Conservation (phyloP, 1,140 invertebrate genomes). For the Heliconius hermathena region DNA sequence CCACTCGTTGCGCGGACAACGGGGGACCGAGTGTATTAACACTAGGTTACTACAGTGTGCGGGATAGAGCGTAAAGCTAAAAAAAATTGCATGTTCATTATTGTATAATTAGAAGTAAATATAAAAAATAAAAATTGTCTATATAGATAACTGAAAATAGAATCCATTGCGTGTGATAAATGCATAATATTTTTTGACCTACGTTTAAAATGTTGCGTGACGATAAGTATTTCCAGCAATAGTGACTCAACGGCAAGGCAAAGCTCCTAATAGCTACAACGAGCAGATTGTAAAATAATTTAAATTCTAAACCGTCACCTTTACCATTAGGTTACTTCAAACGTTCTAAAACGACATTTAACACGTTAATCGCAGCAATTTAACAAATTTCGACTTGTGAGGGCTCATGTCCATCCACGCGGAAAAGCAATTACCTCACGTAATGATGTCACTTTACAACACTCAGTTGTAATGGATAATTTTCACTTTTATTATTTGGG, state of each 20-base stretch:
- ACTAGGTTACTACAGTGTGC: too few relatives aligned
- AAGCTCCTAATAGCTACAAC: constrained; percentile 6
- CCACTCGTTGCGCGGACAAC: too few relatives aligned
- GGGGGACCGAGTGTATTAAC: too few relatives aligned
- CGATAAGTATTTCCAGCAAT: constrained; percentile 13
- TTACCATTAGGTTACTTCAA: constrained; percentile 43
- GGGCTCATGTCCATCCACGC: constrained; percentile 64
- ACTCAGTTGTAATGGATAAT: constrained; percentile 68
- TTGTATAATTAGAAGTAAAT: background rate
- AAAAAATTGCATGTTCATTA: background rate
- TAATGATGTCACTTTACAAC: constrained; percentile 76
- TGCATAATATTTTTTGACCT: constrained; percentile 1
- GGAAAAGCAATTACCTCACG: constrained; percentile 77
- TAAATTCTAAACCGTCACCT: constrained; percentile 41
- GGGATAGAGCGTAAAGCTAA: too few relatives aligned
- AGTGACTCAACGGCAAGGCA: background rate
- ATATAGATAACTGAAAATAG: constrained; percentile 7
- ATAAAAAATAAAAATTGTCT: background rate
- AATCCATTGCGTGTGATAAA: background rate
- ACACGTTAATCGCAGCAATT: constrained; percentile 75
- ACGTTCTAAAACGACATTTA: constrained; percentile 72
- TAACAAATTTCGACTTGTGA: constrained; percentile 67
- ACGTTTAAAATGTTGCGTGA: constrained; percentile 12
- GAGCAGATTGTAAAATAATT: constrained; percentile 18
- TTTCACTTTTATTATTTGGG: constrained; percentile 41